phyloP scores from a whole-genome alignment of 2,888 invertebrate species.

The Nebria salina region DNA sequence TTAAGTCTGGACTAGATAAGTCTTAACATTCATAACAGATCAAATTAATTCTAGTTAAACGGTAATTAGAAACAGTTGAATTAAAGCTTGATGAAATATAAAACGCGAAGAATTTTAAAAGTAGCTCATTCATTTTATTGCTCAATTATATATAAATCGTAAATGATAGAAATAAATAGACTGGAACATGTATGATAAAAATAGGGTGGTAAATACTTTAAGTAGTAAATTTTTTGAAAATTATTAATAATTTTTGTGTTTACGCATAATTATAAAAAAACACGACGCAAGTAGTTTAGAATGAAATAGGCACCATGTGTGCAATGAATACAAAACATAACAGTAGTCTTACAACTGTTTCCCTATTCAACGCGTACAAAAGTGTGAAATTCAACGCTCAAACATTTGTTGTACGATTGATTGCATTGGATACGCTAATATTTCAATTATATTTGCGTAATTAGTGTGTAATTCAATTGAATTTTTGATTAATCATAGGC shows the following conservation, averaged over 20 bases:
- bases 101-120: no score
- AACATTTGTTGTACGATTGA: background rate
- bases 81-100: background rate
- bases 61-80: background rate
- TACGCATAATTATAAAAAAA: background rate
- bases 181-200: no score
- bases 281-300: background rate
- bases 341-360: slow-evolving; percentile 13
- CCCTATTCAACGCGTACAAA: background rate
- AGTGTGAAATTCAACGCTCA: background rate
- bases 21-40: background rate
- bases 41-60: background rate
- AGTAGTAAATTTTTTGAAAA: no score
- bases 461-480: background rate
- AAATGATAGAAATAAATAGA: no score
- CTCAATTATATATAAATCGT: no score
- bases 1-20: background rate
- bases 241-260: no score
- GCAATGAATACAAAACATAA: slow-evolving; percentile 34
- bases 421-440: background rate
- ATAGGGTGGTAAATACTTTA: no score
- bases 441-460: background rate
- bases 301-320: slow-evolving; percentile 33
- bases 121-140: no score
- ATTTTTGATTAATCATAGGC: background rate